Evolutionary conservation across 1,140 invertebrate genomes (phyloP), one percentile per base, ranked within the genome.

Genomic region (Lethrus apterus): DNA sequence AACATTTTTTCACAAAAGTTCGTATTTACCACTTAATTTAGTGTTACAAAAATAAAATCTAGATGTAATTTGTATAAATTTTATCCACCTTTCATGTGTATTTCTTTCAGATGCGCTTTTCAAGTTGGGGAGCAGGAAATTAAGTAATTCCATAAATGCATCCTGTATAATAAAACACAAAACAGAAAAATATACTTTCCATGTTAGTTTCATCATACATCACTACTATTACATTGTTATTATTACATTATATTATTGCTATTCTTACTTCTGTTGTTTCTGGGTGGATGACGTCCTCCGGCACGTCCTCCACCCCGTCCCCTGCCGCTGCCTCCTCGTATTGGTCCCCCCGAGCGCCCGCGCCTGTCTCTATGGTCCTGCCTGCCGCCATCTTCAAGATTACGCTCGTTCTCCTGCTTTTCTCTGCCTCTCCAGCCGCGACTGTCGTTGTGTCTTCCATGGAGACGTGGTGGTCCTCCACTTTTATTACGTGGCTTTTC

Each of bases 241-340:
- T 38, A 3, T 31, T 41, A 3, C 9, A 29, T 42, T 17, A 30
- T 45, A 41, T 63, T 59, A 26, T n/a, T n/a, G n/a, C n/a, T n/a
- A n/a, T 56, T 62, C 33, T n/a, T n/a, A n/a, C n/a, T n/a, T n/a
- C 60, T 55, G 48, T 52, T 55, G 14, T 55, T 57, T 8, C 63
- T 48, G 11, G 61, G 57, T 23, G 58, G 57, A 47, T 55, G 62
- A 29, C 61, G 44, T 0, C 59, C 56, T 13, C 75, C 67, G 2
- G 64, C 57, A 14, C 75, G 61, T 19, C 73, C 77, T 38, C 79
- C 70, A 26, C 80, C 73, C 50, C 77, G 63, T 9, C 77, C 72
- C 14, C 76, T 69, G 48, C 76, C 66, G 38, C 75, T 69, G 54
- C 68, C 48, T 48, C 74, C 55, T 62, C 71, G 46, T 63, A 71